These are phyloP conservation scores for Cheilosia grossa DNA, from an alignment of 2,888 invertebrate genomes.

Conservation along the genomic window DNA sequence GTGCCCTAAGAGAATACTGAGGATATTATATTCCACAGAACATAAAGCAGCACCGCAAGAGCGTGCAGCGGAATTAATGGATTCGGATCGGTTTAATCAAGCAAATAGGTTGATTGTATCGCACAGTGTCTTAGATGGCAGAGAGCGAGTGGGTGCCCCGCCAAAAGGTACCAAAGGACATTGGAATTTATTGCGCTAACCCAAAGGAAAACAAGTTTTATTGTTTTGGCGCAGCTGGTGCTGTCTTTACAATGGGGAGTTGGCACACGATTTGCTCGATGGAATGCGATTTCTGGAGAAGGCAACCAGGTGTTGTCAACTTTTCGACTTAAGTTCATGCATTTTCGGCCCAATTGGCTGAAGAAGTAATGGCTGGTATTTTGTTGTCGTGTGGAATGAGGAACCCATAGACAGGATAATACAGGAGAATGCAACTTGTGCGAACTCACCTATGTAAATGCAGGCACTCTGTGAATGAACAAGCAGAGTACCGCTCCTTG, in stretches of 20 bases:
- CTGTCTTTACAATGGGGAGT: conserved; percentile 1
- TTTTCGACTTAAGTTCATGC: background rate
- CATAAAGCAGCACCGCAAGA: conserved; percentile 34
- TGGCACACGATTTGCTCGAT: conserved; percentile 16
- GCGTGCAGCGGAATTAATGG: conserved; percentile 59
- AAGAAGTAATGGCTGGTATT: no score
- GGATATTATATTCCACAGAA: conserved; percentile 37
- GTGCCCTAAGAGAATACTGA: conserved; percentile 43
- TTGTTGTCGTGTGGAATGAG: no score
- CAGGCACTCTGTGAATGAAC: no score
- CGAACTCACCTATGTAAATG: no score
- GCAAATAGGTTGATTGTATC: conserved; percentile 53
- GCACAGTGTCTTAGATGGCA: background rate
- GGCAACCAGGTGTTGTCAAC: conserved; percentile 22
- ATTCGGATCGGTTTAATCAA: conserved; percentile 64
- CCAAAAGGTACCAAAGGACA: conserved; percentile 48
- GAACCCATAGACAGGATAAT: no score
- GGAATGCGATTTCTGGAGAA: background rate
- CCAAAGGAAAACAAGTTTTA: conserved; percentile 46
- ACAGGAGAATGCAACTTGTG: no score
- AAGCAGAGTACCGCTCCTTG: no score
- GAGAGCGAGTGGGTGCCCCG: conserved; percentile 36
- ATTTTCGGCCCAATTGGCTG: no score
- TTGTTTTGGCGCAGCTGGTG: conserved; percentile 50
- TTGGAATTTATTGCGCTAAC: conserved; percentile 39